Percentiles rank a stretch among this genome's conserved stretches.
phyloP scores from a whole-genome alignment of 2,113 vertebrate species.

The Maccullochella peelii region DNA sequence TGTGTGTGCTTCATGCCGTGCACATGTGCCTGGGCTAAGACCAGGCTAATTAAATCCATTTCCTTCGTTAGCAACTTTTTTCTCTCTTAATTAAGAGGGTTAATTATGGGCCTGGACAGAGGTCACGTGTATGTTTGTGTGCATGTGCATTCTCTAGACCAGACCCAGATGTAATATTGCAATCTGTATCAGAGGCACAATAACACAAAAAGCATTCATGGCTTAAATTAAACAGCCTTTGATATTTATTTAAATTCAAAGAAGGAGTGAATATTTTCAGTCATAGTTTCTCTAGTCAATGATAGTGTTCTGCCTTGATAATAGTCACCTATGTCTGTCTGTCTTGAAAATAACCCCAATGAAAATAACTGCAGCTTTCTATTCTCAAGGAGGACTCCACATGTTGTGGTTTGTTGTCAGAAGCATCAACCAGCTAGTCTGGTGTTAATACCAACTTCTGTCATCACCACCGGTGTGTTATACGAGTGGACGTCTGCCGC shows the following conservation, averaged over 20 bases:
- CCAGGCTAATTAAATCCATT: constrained; percentile 85
- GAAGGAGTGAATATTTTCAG: background rate
- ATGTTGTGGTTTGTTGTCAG: constrained; percentile 27
- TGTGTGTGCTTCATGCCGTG: constrained; percentile 49
- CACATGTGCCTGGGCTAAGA: constrained; percentile 59
- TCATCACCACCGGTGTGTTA: constrained; percentile 46
- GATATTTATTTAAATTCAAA: constrained; percentile 40
- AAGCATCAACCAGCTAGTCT: constrained; percentile 40
- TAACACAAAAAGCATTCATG: constrained; percentile 20
- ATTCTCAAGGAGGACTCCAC: constrained; percentile 15
- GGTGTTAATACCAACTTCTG: constrained; percentile 55
- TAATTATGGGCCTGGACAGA: constrained; percentile 75
- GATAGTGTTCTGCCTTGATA: constrained; percentile 30
- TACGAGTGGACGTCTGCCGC: constrained; percentile 29
- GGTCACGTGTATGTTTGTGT: constrained; percentile 47
- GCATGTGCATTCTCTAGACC: background rate
- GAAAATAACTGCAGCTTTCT: constrained; percentile 16
- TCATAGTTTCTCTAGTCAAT: constrained; percentile 26
- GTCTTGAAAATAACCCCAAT: background rate
- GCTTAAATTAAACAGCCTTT: constrained; percentile 29
- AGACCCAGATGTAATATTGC: constrained; percentile 8
- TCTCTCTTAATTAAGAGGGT: constrained; percentile 82
- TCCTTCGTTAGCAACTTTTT: constrained; percentile 79
- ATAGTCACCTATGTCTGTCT: constrained; percentile 24
- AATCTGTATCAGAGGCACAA: constrained; percentile 5